phyloP scores from a whole-genome alignment of 1,140 invertebrate species.

The Alviniconcha marisindica region DNA sequence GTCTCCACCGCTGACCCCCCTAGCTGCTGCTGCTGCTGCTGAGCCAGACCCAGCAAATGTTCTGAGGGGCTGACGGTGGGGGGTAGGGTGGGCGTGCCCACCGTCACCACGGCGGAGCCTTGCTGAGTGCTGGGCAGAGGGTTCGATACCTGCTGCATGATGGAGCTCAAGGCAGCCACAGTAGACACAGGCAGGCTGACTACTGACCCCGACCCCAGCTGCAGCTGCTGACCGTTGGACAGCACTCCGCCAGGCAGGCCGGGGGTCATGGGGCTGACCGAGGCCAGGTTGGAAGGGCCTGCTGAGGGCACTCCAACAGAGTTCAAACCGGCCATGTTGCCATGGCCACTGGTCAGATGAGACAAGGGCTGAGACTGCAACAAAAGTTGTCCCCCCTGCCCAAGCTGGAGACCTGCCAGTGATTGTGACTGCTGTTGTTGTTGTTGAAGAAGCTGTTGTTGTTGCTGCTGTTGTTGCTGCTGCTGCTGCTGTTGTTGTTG shows the following conservation, averaged over 20 bases:
- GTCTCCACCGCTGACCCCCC: conserved; percentile 1
- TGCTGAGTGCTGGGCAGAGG: not conserved
- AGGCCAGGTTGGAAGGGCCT: not conserved
- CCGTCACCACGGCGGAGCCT: not conserved
- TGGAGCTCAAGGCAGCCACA: no score
- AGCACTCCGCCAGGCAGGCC: conserved; percentile 36
- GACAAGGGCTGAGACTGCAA: conserved; percentile 43
- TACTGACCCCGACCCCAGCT: not conserved
- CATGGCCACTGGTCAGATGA: not conserved
- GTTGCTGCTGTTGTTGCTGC: conserved; percentile 41
- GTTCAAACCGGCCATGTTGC: not conserved
- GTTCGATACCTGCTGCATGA: not conserved
- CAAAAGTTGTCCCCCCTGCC: conserved; percentile 40
- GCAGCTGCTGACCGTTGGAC: conserved; percentile 37
- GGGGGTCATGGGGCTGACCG: conserved; percentile 30
- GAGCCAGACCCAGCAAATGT: conserved; percentile 5
- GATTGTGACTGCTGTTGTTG: not conserved
- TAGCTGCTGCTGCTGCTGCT: conserved; percentile 31
- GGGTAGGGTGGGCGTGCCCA: conserved; percentile 1
- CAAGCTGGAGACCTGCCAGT: conserved; percentile 38
- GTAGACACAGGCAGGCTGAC: conserved; percentile 12
- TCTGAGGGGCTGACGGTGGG: not conserved
- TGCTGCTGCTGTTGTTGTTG: conserved; percentile 40
- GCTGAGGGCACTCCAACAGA: conserved; percentile 26
- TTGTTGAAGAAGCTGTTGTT: not conserved